Percentiles rank a stretch among this genome's conserved stretches.
Conservation (phyloP, 2,113 vertebrate species). For the Salvator merianae region DNA sequence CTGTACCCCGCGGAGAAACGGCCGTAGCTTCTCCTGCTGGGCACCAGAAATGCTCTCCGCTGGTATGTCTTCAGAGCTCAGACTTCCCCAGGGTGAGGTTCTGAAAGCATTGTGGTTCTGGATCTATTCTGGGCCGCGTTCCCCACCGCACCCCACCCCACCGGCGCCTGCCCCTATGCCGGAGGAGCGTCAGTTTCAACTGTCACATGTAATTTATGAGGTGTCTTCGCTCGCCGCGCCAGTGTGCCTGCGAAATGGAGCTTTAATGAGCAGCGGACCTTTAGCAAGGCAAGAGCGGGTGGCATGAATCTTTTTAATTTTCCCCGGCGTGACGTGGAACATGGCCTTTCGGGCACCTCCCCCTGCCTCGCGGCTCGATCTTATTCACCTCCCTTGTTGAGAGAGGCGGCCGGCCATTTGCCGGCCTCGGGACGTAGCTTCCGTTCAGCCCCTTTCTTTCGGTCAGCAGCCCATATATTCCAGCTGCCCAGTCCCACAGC, state of each 20-base stretch:
- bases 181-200: too few species aligned
- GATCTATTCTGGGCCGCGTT: not conserved
- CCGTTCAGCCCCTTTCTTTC: too few species aligned
- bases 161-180: not conserved
- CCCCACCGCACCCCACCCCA: too few species aligned
- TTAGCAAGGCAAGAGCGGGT: not conserved
- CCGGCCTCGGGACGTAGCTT: too few species aligned
- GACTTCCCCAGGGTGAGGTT: not conserved
- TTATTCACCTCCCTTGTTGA: too few species aligned
- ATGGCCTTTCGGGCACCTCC: not conserved
- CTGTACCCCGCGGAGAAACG: too few species aligned
- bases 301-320: conserved; percentile 12
- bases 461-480: too few species aligned
- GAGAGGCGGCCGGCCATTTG: too few species aligned
- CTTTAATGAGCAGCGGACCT: not conserved
- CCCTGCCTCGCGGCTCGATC: not conserved
- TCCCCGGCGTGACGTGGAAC: not conserved
- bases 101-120: too few species aligned
- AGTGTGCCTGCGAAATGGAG: not conserved
- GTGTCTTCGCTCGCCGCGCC: not conserved
- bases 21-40: too few species aligned
- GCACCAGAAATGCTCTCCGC: too few species aligned
- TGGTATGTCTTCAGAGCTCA: not conserved
- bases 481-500: too few species aligned
- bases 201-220: not conserved